Conservation (phyloP, 2,888 invertebrate genomes). For the Archips xylosteana region DNA sequence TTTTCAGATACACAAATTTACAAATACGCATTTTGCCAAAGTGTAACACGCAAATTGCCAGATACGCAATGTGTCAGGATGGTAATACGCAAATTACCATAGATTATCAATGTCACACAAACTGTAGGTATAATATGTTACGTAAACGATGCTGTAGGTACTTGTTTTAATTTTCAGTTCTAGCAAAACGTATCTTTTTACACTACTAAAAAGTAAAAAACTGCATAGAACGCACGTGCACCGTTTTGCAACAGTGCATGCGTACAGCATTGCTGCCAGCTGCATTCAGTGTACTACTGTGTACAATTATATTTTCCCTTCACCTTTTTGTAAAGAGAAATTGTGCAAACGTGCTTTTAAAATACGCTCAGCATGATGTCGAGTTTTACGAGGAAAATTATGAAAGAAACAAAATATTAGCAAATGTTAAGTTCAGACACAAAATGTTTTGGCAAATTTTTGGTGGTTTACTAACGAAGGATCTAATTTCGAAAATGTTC, state of each 20-base stretch:
- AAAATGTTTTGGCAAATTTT: not conserved
- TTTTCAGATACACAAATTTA: too few relatives aligned
- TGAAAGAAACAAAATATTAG: not conserved
- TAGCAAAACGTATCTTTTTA: not conserved
- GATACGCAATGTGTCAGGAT: too few relatives aligned
- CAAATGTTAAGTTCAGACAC: not conserved
- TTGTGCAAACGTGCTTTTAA: conserved; percentile 20
- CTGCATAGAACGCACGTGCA: not conserved
- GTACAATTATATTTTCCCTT: conserved; percentile 15
- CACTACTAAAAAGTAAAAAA: not conserved
- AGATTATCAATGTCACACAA: too few relatives aligned
- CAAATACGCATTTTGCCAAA: too few relatives aligned
- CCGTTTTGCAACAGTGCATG: conserved; percentile 4
- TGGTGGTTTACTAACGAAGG: not conserved
- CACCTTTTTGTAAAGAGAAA: conserved; percentile 17
- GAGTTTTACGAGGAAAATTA: conserved; percentile 8
- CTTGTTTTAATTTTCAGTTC: too few relatives aligned
- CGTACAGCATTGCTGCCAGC: conserved; percentile 8
- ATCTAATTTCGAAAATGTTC: too few relatives aligned
- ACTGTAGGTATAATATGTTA: too few relatives aligned
- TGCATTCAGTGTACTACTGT: conserved; percentile 19
- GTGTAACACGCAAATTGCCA: too few relatives aligned
- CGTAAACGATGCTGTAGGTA: too few relatives aligned
- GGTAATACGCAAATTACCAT: too few relatives aligned
- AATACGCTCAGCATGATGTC: not conserved